Evolutionary conservation across 1,140 invertebrate species (phyloP), one percentile per base, ranked within the genome.

Genomic region (Lasioglossum albipes): DNA sequence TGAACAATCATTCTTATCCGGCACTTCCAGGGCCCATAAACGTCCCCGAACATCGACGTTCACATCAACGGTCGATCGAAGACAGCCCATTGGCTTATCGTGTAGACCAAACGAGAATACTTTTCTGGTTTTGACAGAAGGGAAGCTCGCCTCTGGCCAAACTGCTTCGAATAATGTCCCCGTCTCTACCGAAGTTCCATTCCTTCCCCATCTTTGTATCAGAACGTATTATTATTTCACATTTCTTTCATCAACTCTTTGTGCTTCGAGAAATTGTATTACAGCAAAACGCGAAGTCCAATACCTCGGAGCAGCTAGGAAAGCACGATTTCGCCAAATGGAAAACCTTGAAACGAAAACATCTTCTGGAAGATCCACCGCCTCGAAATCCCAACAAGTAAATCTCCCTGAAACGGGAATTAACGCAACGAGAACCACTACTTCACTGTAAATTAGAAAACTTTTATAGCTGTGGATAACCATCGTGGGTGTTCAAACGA

Each of bases 21-120:
- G 77, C 27, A 82, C 78, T 42, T 90, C 88, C 61, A 90, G 75
- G 10, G 88, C 12, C 89, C 89, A 90, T 16, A 90, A 82, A 71
- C 86, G 85, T 54, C 88, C 89, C 6, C 79, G 77, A 59, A 16
- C 27, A 52, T 90, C 89, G 10, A 86, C 54, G 22, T 89, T 88
- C 52, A 89, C 57, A 57, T 74, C 87, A 22, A 81, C 81, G 45
- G 87, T 79, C 13, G 86, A 87, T 68, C 76, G 57, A 20, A 77
- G 27, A 85, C 84, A 52, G 49, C 54, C 22, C 2, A 9, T 52
- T 3, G n/a, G 22, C 62, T 36, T 74, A 65, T 52, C n/a, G 20
- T 27, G 41, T 10, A 45, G 36, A 20, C 2, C 22, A 6, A 27
- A 31, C 7, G 71, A 65, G 27, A 65, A 64, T 52, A n/a, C 57